These are phyloP conservation scores for Drosophila nigritarsus DNA, from an alignment of 2,888 invertebrate species.

Conservation along the genomic window DNA sequence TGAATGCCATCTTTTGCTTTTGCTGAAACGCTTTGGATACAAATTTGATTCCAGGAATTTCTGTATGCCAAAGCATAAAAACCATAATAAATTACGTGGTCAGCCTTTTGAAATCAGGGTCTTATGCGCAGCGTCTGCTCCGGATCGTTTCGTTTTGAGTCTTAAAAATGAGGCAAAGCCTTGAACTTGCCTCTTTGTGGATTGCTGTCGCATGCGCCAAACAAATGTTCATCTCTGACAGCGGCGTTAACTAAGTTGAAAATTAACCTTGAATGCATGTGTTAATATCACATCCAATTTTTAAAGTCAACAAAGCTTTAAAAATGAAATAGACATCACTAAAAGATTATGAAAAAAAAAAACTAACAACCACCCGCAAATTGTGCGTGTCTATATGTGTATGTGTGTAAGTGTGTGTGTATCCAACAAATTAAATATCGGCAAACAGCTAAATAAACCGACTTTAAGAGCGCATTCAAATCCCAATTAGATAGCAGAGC, in stretches of 20 bases:
- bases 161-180: slow-evolving; percentile 23
- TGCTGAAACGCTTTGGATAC: slow-evolving; percentile 11
- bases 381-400: background rate
- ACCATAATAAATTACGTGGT: slow-evolving; percentile 50
- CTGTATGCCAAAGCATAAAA: slow-evolving; percentile 28
- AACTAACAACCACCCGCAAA: slow-evolving; percentile 38
- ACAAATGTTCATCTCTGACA: slow-evolving; percentile 16
- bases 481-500: slow-evolving; percentile 49
- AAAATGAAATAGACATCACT: slow-evolving; percentile 14
- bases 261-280: slow-evolving; percentile 47
- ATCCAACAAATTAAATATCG: slow-evolving; percentile 33
- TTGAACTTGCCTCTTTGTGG: slow-evolving; percentile 47
- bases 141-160: slow-evolving; percentile 7
- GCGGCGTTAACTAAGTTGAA: slow-evolving; percentile 8
- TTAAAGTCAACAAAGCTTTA: slow-evolving; percentile 5
- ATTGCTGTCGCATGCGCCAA: slow-evolving; percentile 8
- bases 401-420: background rate
- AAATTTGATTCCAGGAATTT: slow-evolving; percentile 72
- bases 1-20: slow-evolving; percentile 24
- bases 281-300: slow-evolving; percentile 15
- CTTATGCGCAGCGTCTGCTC: slow-evolving; percentile 30
- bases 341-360: slow-evolving; percentile 14
- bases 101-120: slow-evolving; percentile 11
- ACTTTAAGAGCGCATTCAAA: slow-evolving; percentile 37
- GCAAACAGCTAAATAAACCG: slow-evolving; percentile 48